A percentile compares a stretch with the other conserved stretches of the same genome.
phyloP scores from a whole-genome alignment of 2,888 invertebrate species.

The Drosophila acutilabella region DNA sequence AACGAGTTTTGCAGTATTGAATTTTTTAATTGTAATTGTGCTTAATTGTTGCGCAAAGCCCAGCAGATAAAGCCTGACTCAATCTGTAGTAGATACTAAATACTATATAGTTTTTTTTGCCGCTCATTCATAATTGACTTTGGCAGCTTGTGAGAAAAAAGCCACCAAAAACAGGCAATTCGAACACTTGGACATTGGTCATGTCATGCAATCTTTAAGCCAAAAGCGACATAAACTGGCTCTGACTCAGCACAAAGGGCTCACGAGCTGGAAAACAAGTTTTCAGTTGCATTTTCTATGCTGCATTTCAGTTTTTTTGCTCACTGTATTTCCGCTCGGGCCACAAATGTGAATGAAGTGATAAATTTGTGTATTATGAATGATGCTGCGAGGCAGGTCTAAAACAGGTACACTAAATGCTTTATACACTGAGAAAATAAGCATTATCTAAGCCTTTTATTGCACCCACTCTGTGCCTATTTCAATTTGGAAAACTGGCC shows the following conservation, averaged over 20 bases:
- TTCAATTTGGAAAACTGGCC: neutral
- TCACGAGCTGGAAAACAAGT: constrained; percentile 17
- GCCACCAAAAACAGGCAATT: constrained; percentile 37
- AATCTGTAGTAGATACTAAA: constrained; percentile 23
- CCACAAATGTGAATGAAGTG: neutral
- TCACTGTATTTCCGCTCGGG: neutral
- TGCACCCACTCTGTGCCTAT: constrained; percentile 15
- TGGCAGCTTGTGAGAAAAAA: constrained; percentile 55
- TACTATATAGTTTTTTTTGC: constrained; percentile 16
- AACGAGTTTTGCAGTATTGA: constrained; percentile 74
- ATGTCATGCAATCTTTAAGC: constrained; percentile 43
- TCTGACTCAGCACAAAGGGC: constrained; percentile 56
- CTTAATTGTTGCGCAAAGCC: constrained; percentile 74
- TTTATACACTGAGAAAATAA: too few species aligned
- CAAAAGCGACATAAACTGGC: neutral
- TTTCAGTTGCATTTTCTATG: constrained; percentile 35
- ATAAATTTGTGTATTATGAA: neutral
- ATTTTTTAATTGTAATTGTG: constrained; percentile 74
- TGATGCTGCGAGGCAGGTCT: too few species aligned
- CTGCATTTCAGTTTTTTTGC: constrained; percentile 10
- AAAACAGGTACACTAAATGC: too few species aligned
- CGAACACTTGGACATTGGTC: constrained; percentile 38
- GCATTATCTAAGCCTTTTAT: too few species aligned
- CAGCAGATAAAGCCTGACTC: constrained; percentile 33
- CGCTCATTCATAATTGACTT: constrained; percentile 46